These are phyloP conservation scores for Tuberolachnus salignus DNA, from an alignment of 2,888 invertebrate species.

Conservation along the genomic window DNA sequence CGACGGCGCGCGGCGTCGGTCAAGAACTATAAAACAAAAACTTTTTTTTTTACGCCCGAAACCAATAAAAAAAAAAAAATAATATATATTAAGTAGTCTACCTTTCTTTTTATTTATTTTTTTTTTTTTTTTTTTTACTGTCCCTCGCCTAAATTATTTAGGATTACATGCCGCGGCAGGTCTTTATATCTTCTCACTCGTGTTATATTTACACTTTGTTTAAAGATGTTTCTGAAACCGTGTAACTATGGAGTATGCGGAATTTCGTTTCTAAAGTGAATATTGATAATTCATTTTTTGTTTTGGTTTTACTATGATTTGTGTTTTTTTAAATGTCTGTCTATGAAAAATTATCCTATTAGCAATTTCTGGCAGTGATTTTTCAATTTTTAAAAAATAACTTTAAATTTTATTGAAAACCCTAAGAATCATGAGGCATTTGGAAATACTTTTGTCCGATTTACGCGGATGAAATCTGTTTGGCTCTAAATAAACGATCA, in stretches of 20 bases:
- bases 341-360: no score
- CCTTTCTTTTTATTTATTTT: slow-evolving; percentile 17
- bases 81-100: slow-evolving; percentile 36
- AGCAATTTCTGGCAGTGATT: no score
- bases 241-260: not conserved
- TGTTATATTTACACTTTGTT: slow-evolving; percentile 26
- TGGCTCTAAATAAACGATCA: no score
- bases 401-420: no score
- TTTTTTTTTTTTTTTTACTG: not conserved
- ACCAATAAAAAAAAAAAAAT: slow-evolving; percentile 33
- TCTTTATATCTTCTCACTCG: slow-evolving; percentile 15
- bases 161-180: slow-evolving; percentile 1
- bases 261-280: no score
- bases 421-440: no score
- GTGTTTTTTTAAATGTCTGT: no score
- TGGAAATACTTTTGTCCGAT: no score
- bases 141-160: slow-evolving; percentile 7
- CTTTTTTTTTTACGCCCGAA: slow-evolving; percentile 34
- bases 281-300: no score
- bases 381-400: no score
- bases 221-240: slow-evolving; percentile 10
- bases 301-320: no score
- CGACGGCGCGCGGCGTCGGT: not conserved
- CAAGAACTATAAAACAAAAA: slow-evolving; percentile 45
- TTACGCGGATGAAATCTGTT: no score